Evolutionary conservation across 2,797 vertebrate genomes (phyloP).

Genomic region (Neosalanx taihuensis): DNA sequence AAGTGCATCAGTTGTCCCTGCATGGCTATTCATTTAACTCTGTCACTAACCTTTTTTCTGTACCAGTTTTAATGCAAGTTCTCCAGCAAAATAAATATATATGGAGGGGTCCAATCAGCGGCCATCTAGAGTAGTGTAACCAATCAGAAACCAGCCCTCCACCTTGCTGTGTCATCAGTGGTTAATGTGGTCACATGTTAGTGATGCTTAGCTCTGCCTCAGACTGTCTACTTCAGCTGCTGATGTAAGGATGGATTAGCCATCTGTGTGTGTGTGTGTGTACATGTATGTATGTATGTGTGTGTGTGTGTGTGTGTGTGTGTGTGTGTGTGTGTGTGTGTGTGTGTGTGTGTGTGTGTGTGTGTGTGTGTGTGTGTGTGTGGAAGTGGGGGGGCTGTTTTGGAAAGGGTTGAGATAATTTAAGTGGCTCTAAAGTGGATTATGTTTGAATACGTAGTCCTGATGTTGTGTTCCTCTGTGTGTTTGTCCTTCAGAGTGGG

Average conservation of each 20-base stretch:
- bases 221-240: conserved; percentile 58
- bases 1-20: too few relatives aligned
- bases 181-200: conserved; percentile 20
- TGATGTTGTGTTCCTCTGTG: not conserved
- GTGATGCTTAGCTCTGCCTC: conserved; percentile 43
- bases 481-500: conserved; percentile 83
- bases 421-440: not conserved
- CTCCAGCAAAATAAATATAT: not conserved
- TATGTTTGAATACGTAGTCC: not conserved
- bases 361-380: not conserved
- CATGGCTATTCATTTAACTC: too few relatives aligned
- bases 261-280: conserved; percentile 5
- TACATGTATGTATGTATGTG: not conserved
- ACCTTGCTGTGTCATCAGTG: conserved; percentile 23
- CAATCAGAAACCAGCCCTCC: conserved; percentile 6
- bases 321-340: conserved; percentile 6
- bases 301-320: not conserved
- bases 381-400: not conserved
- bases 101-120: too few relatives aligned
- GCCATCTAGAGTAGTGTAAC: not conserved
- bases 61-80: not conserved
- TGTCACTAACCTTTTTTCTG: too few relatives aligned
- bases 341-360: not conserved
- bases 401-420: not conserved
- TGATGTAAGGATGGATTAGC: conserved; percentile 50